Conservation (phyloP, 2,113 vertebrate species). For the Lophotis ruficrista region DNA sequence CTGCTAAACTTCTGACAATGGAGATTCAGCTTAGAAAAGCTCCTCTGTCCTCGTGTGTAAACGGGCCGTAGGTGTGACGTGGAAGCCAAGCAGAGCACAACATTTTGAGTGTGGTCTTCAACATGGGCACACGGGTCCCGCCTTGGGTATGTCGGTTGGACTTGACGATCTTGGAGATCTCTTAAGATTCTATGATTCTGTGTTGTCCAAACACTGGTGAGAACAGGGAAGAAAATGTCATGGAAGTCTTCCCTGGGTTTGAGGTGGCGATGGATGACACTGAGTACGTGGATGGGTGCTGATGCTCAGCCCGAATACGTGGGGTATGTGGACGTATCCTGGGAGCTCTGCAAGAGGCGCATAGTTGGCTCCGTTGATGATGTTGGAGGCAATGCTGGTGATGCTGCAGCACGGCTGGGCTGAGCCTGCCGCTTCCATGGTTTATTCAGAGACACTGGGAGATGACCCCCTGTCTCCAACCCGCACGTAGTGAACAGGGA, state of each 20-base stretch:
- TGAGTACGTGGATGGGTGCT: not conserved
- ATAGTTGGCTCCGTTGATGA: not conserved
- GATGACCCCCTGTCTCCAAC: not conserved
- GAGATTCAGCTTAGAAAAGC: not conserved
- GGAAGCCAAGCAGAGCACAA: not conserved
- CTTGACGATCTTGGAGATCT: no score
- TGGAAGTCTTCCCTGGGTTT: not conserved
- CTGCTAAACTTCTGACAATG: not conserved
- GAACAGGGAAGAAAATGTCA: not conserved
- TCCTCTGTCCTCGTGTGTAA: not conserved
- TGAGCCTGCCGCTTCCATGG: not conserved
- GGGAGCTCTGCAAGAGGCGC: not conserved
- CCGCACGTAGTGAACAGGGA: accelerated
- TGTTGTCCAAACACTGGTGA: not conserved
- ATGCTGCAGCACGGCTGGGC: not conserved
- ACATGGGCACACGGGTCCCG: not conserved
- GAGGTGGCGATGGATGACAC: not conserved
- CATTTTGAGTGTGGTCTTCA: not conserved
- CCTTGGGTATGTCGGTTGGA: accelerated
- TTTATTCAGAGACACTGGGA: not conserved
- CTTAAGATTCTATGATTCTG: no score
- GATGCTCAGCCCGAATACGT: not conserved
- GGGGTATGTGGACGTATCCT: not conserved
- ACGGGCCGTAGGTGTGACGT: accelerated
- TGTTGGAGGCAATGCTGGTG: not conserved